A percentile compares a stretch with the other conserved stretches of the same genome.
Evolutionary conservation across 2,888 invertebrate genomes (phyloP).

Genomic region (Amphiduros pacificus): DNA sequence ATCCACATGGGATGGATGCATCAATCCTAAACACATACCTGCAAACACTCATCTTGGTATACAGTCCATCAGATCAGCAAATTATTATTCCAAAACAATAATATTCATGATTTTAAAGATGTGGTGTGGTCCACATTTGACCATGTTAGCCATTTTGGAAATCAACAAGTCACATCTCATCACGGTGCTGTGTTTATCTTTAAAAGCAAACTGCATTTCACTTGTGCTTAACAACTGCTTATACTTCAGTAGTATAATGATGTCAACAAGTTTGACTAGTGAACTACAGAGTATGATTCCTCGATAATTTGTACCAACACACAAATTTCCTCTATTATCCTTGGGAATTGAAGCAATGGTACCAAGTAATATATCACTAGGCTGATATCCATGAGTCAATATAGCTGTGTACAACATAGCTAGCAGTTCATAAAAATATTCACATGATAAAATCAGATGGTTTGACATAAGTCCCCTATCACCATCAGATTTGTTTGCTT

Average conservation of each 20-base stretch:
- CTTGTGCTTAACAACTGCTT: not conserved
- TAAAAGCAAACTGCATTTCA: slow-evolving; percentile 3
- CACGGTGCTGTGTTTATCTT: not conserved
- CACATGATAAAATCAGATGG: not conserved
- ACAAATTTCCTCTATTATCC: not conserved
- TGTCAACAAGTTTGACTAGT: not conserved
- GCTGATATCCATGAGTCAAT: slow-evolving; percentile 3
- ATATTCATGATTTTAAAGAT: too few species aligned
- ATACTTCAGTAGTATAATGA: not conserved
- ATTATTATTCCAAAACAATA: too few species aligned
- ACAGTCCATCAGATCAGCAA: too few species aligned
- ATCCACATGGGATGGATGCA: too few species aligned
- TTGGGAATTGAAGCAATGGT: not conserved
- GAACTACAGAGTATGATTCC: not conserved
- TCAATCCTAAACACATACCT: too few species aligned
- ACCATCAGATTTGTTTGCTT: not conserved
- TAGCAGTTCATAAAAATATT: not conserved
- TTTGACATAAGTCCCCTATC: not conserved
- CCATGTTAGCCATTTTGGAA: too few species aligned
- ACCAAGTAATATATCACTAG: not conserved
- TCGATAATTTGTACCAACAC: not conserved
- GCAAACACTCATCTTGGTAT: too few species aligned
- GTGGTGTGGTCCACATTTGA: too few species aligned
- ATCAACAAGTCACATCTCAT: too few species aligned
- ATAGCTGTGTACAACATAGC: not conserved